These are phyloP conservation scores for Elephas maximus DNA, from an alignment of 2,113 vertebrate genomes.

Conservation along the genomic window DNA sequence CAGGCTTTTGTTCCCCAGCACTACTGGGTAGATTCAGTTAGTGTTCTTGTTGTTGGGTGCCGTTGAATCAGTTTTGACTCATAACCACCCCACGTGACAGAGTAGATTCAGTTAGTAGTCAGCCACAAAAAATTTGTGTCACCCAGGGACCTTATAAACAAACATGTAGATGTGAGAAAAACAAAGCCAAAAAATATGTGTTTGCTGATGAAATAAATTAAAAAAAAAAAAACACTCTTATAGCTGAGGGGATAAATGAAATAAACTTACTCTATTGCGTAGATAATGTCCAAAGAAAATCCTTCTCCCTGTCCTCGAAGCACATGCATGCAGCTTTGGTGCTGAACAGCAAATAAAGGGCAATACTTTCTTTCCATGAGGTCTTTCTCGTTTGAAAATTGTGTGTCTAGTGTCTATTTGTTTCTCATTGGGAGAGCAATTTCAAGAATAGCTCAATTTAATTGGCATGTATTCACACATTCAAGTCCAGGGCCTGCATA, in stretches of 20 bases:
- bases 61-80: not conserved
- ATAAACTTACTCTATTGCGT: not conserved
- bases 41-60: not conserved
- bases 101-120: not conserved
- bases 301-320: not conserved
- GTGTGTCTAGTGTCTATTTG: not conserved
- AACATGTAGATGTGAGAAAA: not conserved
- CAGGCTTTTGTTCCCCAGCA: too few relatives aligned
- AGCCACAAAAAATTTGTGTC: not conserved
- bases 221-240: not conserved
- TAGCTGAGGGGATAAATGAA: not conserved
- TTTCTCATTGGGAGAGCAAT: not conserved
- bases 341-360: constrained; percentile 4
- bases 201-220: not conserved
- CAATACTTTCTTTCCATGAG: not conserved
- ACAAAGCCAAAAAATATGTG: not conserved
- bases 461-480: not conserved
- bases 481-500: not conserved
- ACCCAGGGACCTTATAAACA: not conserved
- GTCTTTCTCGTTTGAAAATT: constrained; percentile 10
- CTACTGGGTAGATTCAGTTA: not conserved
- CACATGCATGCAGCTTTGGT: not conserved
- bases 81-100: not conserved
- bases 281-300: not conserved
- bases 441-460: not conserved